phyloP scores from a whole-genome alignment of 2,113 vertebrate species.

The Eidolon helvum region DNA sequence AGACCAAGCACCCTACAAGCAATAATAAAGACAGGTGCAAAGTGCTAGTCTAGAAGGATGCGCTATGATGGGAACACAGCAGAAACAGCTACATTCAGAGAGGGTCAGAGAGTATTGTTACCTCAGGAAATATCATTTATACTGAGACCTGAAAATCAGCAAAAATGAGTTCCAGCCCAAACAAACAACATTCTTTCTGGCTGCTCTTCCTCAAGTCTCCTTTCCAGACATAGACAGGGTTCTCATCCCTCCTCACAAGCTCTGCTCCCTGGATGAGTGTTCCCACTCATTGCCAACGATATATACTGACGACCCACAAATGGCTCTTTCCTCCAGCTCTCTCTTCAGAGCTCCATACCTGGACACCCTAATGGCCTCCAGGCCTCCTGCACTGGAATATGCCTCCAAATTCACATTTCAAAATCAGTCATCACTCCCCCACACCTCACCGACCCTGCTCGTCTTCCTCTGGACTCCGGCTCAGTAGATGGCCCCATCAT shows the following conservation, averaged over 20 bases:
- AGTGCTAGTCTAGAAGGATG: accelerated
- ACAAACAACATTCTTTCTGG: not conserved
- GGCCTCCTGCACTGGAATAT: not conserved
- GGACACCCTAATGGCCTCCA: not conserved
- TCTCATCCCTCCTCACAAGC: not conserved
- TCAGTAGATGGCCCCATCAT: not conserved
- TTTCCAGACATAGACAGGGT: not conserved
- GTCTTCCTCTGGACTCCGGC: not conserved
- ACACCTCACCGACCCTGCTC: not conserved
- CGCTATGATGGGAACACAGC: not conserved
- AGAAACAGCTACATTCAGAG: not conserved
- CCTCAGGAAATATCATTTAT: not conserved
- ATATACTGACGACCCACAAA: not conserved
- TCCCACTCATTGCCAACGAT: not conserved
- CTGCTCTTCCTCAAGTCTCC: not conserved
- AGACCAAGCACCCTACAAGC: not conserved
- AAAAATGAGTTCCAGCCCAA: not conserved
- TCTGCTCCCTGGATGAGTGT: not conserved
- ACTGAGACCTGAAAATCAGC: not conserved
- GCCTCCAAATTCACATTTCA: not conserved
- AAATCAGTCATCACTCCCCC: not conserved
- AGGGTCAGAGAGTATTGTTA: not conserved
- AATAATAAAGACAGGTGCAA: accelerated
- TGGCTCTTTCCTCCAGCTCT: not conserved
- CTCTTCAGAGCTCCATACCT: not conserved